phyloP scores from a whole-genome alignment of 1,140 invertebrate species.

The Diorhabda carinulata region DNA sequence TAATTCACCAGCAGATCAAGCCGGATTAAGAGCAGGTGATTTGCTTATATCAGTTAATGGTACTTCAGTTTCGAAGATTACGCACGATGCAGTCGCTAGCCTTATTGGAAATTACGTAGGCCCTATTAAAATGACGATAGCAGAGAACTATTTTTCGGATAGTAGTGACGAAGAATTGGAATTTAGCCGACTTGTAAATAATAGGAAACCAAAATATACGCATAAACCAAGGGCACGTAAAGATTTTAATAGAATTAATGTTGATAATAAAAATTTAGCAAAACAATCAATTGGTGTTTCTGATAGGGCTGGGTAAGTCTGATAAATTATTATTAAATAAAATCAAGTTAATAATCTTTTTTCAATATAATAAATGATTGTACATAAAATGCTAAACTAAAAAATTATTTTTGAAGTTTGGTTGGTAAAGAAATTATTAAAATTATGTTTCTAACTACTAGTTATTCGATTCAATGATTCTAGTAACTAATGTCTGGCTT shows the following conservation, averaged over 20 bases:
- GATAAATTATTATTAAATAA: too few species aligned
- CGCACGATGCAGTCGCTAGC: constrained; percentile 89
- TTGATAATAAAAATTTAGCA: constrained; percentile 9
- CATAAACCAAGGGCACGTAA: constrained; percentile 46
- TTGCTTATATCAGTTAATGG: constrained; percentile 89
- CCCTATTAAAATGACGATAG: constrained; percentile 74
- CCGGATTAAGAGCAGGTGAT: constrained; percentile 84
- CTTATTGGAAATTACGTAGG: constrained; percentile 83
- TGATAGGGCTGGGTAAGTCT: constrained; percentile 17
- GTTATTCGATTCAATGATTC: too few species aligned
- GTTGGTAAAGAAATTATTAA: too few species aligned
- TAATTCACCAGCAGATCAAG: constrained; percentile 77
- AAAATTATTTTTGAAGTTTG: too few species aligned
- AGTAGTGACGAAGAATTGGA: constrained; percentile 73
- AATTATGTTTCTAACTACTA: too few species aligned
- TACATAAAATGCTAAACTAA: too few species aligned
- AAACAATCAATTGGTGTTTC: neutral
- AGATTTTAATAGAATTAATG: constrained; percentile 21
- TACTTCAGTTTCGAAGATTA: constrained; percentile 79
- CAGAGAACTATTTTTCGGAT: constrained; percentile 84
- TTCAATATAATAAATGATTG: too few species aligned
- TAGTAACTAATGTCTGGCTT: too few species aligned
- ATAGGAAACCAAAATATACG: constrained; percentile 62
- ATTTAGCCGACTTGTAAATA: constrained; percentile 50
- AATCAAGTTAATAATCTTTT: too few species aligned